A percentile compares a stretch with the other conserved stretches of the same genome.
phyloP scores from a whole-genome alignment of 64 coral and sea anemone genomes.

The Stichodactyla mertensii region DNA sequence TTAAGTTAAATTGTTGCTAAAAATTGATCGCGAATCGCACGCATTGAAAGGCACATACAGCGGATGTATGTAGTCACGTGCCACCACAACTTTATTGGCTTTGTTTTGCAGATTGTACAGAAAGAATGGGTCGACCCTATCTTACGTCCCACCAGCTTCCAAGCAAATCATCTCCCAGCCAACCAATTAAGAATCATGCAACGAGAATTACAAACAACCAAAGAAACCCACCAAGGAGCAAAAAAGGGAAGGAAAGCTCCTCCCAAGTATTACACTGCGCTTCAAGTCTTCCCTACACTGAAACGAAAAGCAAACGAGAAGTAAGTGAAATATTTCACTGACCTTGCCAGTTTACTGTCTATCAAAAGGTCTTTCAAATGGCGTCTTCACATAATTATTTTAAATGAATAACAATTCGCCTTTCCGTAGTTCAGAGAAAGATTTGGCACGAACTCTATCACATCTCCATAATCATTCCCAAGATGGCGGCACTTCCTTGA shows the following conservation, averaged over 20 bases:
- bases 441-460: too few species aligned
- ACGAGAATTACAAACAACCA: conserved; percentile 13
- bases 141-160: conserved; percentile 36
- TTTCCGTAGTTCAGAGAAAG: too few species aligned
- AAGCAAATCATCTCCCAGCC: conserved; percentile 46
- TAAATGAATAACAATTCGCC: too few species aligned
- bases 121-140: conserved; percentile 87
- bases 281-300: conserved; percentile 67
- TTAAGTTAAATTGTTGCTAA: too few species aligned
- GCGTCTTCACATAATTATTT: too few species aligned
- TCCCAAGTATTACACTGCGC: conserved; percentile 50
- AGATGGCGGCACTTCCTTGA: too few species aligned
- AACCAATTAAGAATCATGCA: conserved; percentile 60
- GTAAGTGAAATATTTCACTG: conserved; percentile 17
- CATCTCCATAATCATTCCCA: too few species aligned
- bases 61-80: too few species aligned
- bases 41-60: too few species aligned
- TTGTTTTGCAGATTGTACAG: conserved; percentile 34
- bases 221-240: not conserved
- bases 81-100: not conserved
- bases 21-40: too few species aligned
- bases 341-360: not conserved
- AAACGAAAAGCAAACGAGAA: conserved; percentile 59
- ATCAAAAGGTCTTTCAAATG: too few species aligned
- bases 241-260: conserved; percentile 15